Evolutionary conservation across 2,113 vertebrate genomes (phyloP).

Genomic region (Clarias macrocephalus): DNA sequence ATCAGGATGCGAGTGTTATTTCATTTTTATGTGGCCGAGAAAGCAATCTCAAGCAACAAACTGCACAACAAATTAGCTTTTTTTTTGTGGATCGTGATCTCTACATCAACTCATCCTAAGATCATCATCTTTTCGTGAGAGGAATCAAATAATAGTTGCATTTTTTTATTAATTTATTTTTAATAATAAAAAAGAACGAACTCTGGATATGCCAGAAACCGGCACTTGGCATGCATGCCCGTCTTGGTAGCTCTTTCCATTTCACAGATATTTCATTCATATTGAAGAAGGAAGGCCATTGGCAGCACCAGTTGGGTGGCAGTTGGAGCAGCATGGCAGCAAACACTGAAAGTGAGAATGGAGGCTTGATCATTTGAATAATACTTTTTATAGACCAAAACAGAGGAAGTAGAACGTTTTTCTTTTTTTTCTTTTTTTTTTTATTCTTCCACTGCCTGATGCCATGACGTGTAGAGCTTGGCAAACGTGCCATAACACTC

Average conservation of each 20-base stretch:
- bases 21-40: not conserved
- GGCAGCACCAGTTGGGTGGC: constrained; percentile 1
- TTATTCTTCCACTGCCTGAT: constrained; percentile 43
- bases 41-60: not conserved
- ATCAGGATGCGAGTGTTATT: not conserved
- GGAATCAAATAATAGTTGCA: not conserved
- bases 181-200: not conserved
- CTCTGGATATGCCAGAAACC: not conserved
- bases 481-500: not conserved
- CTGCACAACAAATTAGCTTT: not conserved
- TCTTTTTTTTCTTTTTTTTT: not conserved
- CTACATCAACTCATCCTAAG: not conserved
- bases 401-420: constrained; percentile 50
- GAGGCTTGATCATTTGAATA: constrained; percentile 51
- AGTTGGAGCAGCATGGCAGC: constrained; percentile 35
- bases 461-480: constrained; percentile 43
- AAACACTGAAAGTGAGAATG: constrained; percentile 49
- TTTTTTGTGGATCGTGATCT: not conserved
- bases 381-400: constrained; percentile 53
- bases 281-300: constrained; percentile 31
- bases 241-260: constrained; percentile 10
- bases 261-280: constrained; percentile 24
- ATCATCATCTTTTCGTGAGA: not conserved
- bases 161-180: no score
- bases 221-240: not conserved